phyloP scores from a whole-genome alignment of 2,797 vertebrate species.

The Acanthis flammea region DNA sequence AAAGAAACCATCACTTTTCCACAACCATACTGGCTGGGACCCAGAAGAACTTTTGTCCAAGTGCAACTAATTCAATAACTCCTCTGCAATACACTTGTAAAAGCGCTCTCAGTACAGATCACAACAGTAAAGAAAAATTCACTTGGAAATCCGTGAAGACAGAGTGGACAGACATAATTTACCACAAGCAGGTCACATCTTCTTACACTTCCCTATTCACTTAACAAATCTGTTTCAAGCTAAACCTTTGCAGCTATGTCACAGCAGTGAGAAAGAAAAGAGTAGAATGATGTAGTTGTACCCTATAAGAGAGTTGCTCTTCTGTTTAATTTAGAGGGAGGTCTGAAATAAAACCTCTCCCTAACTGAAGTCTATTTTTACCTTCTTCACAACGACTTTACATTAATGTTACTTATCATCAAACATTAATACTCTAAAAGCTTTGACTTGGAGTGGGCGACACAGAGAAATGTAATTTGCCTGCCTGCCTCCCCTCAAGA shows the following conservation, averaged over 20 bases:
- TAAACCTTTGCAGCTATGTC: not conserved
- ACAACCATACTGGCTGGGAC: not conserved
- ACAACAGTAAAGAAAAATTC: not conserved
- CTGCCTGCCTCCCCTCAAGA: conserved; percentile 39
- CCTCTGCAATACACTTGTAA: not conserved
- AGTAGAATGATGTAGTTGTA: not conserved
- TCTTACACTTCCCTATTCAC: not conserved
- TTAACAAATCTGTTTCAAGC: not conserved
- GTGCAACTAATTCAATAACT: not conserved
- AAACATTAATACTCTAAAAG: conserved; percentile 71
- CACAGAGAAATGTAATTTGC: conserved; percentile 9
- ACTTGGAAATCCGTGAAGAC: not conserved
- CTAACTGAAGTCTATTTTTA: conserved; percentile 57
- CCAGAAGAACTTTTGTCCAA: not conserved
- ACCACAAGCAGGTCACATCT: not conserved
- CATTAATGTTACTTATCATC: conserved; percentile 62
- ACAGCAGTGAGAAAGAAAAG: not conserved
- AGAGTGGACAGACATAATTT: not conserved
- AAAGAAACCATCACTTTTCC: not conserved
- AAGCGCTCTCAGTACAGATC: not conserved
- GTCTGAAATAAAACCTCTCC: conserved; percentile 22
- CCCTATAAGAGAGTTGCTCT: not conserved
- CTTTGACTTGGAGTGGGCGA: conserved; percentile 30
- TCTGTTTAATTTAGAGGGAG: conserved; percentile 20
- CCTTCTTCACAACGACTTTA: conserved; percentile 28